phyloP scores from a whole-genome alignment of 1,140 invertebrate species.

The Brachionus rotundiformis region DNA sequence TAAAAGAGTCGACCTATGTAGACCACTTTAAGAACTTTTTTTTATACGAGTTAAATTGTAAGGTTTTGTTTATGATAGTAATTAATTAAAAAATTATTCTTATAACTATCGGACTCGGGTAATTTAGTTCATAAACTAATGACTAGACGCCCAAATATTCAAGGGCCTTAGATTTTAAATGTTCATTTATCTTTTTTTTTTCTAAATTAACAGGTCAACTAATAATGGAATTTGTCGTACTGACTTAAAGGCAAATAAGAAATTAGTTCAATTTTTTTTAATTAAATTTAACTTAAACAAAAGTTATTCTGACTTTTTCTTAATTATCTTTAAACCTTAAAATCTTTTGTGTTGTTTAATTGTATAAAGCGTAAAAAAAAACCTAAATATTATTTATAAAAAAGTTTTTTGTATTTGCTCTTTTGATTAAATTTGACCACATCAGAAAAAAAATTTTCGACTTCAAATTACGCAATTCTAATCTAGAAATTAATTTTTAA shows the following conservation, averaged over 20 bases:
- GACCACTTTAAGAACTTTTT: constrained; percentile 18
- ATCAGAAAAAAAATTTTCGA: too few relatives aligned
- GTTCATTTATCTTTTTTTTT: background rate
- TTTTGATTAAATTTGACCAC: too few relatives aligned
- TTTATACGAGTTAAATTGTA: constrained; percentile 5
- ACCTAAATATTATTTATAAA: too few relatives aligned
- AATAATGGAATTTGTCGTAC: background rate
- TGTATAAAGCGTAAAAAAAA: too few relatives aligned
- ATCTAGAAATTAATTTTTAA: too few relatives aligned
- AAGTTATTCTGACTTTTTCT: background rate
- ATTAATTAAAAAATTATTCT: background rate
- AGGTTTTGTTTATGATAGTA: constrained; percentile 19
- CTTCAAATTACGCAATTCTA: too few relatives aligned
- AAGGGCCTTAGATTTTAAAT: background rate
- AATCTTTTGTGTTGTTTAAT: background rate
- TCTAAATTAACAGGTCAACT: background rate
- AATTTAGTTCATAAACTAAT: background rate
- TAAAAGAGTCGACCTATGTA: constrained; percentile 16
- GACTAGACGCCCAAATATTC: constrained; percentile 5
- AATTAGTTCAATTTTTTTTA: background rate
- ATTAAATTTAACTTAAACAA: too few relatives aligned
- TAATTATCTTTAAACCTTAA: background rate
- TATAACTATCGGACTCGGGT: constrained; percentile 3
- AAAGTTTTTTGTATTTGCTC: too few relatives aligned
- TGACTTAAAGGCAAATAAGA: background rate